Percentiles rank a stretch among this genome's conserved stretches.
Conservation (phyloP, 2,113 vertebrate species). For the Ammodytes dubius region DNA sequence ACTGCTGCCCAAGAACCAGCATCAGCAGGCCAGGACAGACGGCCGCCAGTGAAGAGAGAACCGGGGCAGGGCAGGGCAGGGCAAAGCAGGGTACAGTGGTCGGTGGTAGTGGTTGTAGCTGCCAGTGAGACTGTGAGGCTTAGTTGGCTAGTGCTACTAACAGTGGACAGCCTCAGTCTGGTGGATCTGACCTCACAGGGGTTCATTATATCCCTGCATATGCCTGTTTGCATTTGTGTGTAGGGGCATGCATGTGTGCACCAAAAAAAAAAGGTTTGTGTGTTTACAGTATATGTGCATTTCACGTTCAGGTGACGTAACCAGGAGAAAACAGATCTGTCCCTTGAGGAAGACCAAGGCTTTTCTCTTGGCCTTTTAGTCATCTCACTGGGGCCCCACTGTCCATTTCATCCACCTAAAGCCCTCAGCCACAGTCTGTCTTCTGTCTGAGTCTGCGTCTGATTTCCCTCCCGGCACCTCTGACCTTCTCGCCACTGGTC, state of each 20-base stretch:
- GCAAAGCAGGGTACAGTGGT: slow-evolving; percentile 69
- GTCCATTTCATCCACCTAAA: slow-evolving; percentile 48
- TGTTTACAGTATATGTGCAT: slow-evolving; percentile 61
- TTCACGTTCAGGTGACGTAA: slow-evolving; percentile 72
- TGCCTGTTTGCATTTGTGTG: slow-evolving; percentile 64
- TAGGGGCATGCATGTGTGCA: slow-evolving; percentile 47
- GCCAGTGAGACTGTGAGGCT: slow-evolving; percentile 75
- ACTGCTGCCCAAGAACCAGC: slow-evolving; percentile 38
- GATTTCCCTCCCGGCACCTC: slow-evolving; percentile 61
- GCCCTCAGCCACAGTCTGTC: slow-evolving; percentile 50
- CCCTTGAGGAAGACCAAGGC: slow-evolving; percentile 53
- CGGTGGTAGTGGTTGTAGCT: slow-evolving; percentile 71
- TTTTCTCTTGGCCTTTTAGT: slow-evolving; percentile 70
- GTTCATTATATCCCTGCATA: slow-evolving; percentile 73
- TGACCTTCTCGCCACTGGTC: slow-evolving; percentile 60
- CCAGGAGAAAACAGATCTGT: slow-evolving; percentile 64
- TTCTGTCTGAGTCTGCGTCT: slow-evolving; percentile 62
- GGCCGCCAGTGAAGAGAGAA: slow-evolving; percentile 68
- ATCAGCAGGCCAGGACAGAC: slow-evolving; percentile 67
- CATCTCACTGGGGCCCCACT: slow-evolving; percentile 65
- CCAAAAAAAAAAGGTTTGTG: slow-evolving; percentile 45
- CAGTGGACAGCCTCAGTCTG: slow-evolving; percentile 73
- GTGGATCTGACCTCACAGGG: slow-evolving; percentile 79
- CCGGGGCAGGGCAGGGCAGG: slow-evolving; percentile 57
- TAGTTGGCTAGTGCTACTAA: slow-evolving; percentile 62